Base-by-base conservation (phyloP, 2,113 vertebrate species). In the Chaenogobius annularis region DNA sequence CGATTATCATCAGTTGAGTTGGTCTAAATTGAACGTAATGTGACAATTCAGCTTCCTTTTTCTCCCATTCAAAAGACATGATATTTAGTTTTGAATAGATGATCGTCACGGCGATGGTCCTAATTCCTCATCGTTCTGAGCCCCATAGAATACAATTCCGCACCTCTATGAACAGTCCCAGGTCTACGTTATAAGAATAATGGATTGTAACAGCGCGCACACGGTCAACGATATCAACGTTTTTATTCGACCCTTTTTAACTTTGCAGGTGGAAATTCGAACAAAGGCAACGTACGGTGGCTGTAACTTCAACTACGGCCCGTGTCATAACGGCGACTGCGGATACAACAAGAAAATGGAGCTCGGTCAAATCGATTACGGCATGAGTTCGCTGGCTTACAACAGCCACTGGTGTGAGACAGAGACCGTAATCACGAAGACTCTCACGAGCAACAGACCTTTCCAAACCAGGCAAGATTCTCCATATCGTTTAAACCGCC, bases 221-320 rank as follows among this genome's bases (percentile, higher is more conserved):
- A 3, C 44, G 12, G 44, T 12, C 7, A 7, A 9, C 20, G 2
- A 10, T 1, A 55, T 20, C 8, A 55, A 19, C 0, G 15, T 35
- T 35, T 31, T 59, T 14, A 31, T 7, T 14, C 1, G 3, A 46
- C 10, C n/a, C n/a, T 17, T n/a, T 37, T 6, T 31, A 43, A 12
- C 43, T 26, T 17, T 22, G 43, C 83, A 93, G 92, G 87, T 92
- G 66, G 68, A 77, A 19, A 0, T 90, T 17, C 84, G 79, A n/a
- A 71, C n/a, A 73, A 85, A 66, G 44, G 35, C n/a, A 0, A 82
- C 84, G 1, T 91, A n/a, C 2, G 58, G 69, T 58, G 14, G 23
- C 0, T 89, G 88, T 48, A 0, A 0, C 0, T 0, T 0, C 22
- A 8, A 0, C n/a, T 0, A 0, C 20, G 86, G 74, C 80, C 0